A percentile compares a stretch with the other conserved stretches of the same genome.
phyloP scores from a whole-genome alignment of 2,113 vertebrate species.

The Gallinago jamesoni region DNA sequence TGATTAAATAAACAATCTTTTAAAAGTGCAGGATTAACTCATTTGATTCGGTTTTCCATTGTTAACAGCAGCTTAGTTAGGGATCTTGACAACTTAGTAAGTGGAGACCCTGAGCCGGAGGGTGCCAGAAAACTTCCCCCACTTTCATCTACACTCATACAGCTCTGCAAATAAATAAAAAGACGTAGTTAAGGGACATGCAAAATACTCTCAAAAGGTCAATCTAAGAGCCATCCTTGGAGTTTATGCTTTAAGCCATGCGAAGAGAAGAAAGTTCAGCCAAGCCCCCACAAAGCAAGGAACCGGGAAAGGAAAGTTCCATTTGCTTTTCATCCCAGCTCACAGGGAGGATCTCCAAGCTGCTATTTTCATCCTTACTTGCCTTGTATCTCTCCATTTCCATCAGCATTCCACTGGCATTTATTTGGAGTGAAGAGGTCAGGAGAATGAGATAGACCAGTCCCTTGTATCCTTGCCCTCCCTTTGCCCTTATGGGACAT shows the following conservation, averaged over 20 bases:
- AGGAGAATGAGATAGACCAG: background rate
- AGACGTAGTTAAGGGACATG: background rate
- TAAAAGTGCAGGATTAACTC: background rate
- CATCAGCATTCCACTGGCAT: background rate
- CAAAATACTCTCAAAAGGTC: background rate
- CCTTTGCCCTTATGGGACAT: background rate
- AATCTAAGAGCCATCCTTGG: background rate
- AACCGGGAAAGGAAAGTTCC: background rate
- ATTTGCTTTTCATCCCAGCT: background rate
- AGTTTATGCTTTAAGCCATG: background rate
- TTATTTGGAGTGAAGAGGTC: background rate
- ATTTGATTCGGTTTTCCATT: background rate
- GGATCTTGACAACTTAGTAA: background rate
- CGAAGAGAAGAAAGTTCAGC: background rate
- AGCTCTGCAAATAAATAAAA: background rate
- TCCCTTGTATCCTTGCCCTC: background rate
- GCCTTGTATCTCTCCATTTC: background rate
- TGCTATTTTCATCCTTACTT: background rate
- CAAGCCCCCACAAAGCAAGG: background rate
- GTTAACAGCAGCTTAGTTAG: background rate
- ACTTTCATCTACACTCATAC: background rate
- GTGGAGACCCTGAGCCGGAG: background rate
- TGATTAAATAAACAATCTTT: background rate
- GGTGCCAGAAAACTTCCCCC: background rate
- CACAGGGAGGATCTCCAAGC: background rate